Evolutionary conservation across 2,113 vertebrate genomes (phyloP).

Genomic region (Willisornis vidua): DNA sequence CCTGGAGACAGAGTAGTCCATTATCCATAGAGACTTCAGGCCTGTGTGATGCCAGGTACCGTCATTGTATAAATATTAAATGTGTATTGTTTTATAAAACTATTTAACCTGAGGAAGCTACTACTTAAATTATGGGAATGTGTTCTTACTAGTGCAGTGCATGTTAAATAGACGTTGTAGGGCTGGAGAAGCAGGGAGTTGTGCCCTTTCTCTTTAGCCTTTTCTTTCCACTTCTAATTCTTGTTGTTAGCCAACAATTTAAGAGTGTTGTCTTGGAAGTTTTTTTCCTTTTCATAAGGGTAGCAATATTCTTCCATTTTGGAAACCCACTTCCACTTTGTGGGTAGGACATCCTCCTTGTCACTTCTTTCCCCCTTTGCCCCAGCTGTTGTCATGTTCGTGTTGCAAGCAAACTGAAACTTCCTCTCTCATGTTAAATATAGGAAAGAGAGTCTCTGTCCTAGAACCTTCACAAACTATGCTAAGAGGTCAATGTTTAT

Average conservation of each 20-base stretch:
- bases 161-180: background rate
- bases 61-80: background rate
- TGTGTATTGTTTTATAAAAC: background rate
- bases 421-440: background rate
- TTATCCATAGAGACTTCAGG: background rate
- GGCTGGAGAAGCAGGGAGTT: background rate
- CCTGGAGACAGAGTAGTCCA: background rate
- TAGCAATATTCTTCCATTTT: background rate
- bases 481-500: background rate
- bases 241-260: background rate
- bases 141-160: background rate
- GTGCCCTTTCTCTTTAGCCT: background rate
- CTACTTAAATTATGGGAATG: background rate
- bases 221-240: background rate
- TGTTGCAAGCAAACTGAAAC: background rate
- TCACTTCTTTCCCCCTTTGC: background rate
- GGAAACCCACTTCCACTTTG: background rate
- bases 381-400: background rate
- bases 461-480: background rate
- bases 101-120: background rate
- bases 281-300: background rate
- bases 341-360: background rate
- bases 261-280: background rate
- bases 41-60: background rate
- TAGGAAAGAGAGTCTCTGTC: background rate